These are phyloP conservation scores for Anguilla obscura DNA, from an alignment of 2,797 vertebrate species.

Conservation along the genomic window DNA sequence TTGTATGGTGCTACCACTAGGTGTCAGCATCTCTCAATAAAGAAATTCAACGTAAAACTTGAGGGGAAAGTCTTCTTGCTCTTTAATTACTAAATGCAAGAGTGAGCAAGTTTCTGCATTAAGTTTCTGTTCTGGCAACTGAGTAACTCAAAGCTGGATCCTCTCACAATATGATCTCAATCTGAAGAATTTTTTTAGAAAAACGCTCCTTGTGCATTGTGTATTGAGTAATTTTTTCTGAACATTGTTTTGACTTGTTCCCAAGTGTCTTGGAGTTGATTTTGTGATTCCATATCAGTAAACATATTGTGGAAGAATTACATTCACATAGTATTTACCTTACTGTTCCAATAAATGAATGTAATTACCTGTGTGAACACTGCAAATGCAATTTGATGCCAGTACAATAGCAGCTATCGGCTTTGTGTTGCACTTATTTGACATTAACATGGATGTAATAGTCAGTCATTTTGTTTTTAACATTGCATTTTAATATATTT, in stretches of 20 bases:
- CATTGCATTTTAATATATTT: neutral
- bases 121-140: neutral
- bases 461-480: neutral
- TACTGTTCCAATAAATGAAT: no score
- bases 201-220: neutral
- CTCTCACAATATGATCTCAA: neutral
- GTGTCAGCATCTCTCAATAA: constrained; percentile 45
- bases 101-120: no score
- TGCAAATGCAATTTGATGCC: neutral
- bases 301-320: no score
- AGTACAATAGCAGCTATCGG: neutral
- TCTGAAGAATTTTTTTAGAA: neutral
- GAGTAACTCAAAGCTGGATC: neutral
- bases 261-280: no score
- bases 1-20: constrained; percentile 46
- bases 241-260: neutral
- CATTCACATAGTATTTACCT: no score
- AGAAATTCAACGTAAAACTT: neutral
- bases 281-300: no score
- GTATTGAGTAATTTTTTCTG: neutral
- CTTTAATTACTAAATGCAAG: neutral
- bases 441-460: neutral
- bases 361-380: neutral
- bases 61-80: neutral
- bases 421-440: neutral